Base-by-base conservation (phyloP, 1,140 invertebrate genomes). In the Myzus persicae region DNA sequence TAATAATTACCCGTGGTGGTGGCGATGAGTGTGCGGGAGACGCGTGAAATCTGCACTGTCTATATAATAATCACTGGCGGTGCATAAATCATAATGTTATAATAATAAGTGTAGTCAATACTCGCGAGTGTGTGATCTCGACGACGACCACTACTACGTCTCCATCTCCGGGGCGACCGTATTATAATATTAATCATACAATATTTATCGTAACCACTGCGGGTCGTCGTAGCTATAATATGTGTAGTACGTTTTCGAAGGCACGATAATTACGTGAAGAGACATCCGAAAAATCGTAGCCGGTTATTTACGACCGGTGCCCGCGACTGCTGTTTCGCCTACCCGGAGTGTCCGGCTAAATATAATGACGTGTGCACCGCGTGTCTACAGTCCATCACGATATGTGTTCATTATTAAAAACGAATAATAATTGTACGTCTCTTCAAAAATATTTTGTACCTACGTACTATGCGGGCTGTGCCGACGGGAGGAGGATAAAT, bases 11-110 rank as follows among this genome's bases (percentile, higher is more conserved):
- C 82, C 9, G 24, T 22, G 40, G 24, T 31, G 22, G 24, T 31
- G 76, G 76, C 36, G 36, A n/a, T 8, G n/a, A 36, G n/a, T 36
- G 38, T 14, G 9, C 59, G 76, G 5, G 6, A 5, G 76, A 82
- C 36, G 7, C 36, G 18, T 9, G 54, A 59, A 59, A 67, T n/a
- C 31, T 9, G 59, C 59, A 76, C 31, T 18, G n/a, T n/a, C n/a
- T n/a, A n/a, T n/a, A n/a, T n/a, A n/a, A n/a, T n/a, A 67, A 85
- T 85, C 84, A 85, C 4, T 7, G 84, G 11, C 84, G 46, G 22
- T 24, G 42, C 84, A 87, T 87, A 87, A 87, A 87, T 87, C 84
- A 44, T 87, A 36, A n/a, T n/a, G 3, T 31, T 76, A n/a, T n/a
- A 36, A n/a, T 76, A n/a, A 76, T 18, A 5, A 5, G 59, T 18